Conservation (phyloP, 2,888 invertebrate species). For the Reticulitermes lucifugus region DNA sequence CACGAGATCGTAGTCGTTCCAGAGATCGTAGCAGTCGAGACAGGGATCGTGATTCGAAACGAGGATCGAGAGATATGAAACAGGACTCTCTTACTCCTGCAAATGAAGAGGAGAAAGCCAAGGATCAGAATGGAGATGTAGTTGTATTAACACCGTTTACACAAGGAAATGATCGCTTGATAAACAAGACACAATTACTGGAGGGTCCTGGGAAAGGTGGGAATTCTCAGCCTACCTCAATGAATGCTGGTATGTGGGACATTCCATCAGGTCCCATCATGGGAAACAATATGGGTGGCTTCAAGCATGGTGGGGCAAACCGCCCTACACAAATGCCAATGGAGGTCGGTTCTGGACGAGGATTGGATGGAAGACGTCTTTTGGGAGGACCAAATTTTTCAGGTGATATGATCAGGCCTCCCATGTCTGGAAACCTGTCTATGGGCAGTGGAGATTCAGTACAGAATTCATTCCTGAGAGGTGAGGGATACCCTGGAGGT, state of each 20-base stretch:
- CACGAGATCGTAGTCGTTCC: slow-evolving; percentile 54
- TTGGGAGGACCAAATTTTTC: slow-evolving; percentile 23
- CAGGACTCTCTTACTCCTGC: slow-evolving; percentile 41
- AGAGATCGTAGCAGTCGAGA: slow-evolving; percentile 52
- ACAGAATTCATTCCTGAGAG: slow-evolving; percentile 19
- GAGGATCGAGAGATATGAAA: slow-evolving; percentile 45
- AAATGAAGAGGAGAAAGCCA: slow-evolving; percentile 41
- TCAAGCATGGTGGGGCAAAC: slow-evolving; percentile 43
- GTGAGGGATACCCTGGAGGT: not conserved
- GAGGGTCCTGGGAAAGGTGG: not conserved
- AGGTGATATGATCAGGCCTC: slow-evolving; percentile 30
- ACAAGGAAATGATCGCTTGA: slow-evolving; percentile 4
- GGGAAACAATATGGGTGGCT: slow-evolving; percentile 28
- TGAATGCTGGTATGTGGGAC: slow-evolving; percentile 20
- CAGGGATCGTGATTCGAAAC: slow-evolving; percentile 54
- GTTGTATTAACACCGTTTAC: slow-evolving; percentile 46
- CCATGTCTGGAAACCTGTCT: slow-evolving; percentile 6
- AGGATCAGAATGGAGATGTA: slow-evolving; percentile 49
- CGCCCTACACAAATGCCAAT: slow-evolving; percentile 3
- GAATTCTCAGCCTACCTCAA: not conserved
- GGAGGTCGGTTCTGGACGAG: slow-evolving; percentile 15
- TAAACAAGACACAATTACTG: not conserved
- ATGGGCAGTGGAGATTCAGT: not conserved
- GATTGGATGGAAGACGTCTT: slow-evolving; percentile 23
- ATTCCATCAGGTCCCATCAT: slow-evolving; percentile 49